Conservation (phyloP, 1,140 invertebrate species). For the Meloidogyne chitwoodi region DNA sequence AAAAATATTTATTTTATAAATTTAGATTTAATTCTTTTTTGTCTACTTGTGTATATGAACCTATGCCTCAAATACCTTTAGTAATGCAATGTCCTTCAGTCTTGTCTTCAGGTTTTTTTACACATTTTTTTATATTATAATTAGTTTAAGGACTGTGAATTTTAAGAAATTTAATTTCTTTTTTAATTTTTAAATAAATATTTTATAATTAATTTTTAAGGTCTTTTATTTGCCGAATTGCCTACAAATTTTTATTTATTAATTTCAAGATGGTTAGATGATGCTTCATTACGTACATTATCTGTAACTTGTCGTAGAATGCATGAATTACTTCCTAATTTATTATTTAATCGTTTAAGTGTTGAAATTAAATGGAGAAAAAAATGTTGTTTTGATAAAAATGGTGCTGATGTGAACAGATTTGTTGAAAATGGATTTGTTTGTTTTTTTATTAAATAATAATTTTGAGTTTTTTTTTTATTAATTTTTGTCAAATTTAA, state of each 20-base stretch:
- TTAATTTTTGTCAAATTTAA: no score
- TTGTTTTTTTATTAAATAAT: background rate
- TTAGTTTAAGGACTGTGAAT: no score
- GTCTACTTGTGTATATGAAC: background rate
- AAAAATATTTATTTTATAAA: background rate
- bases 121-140: background rate
- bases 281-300: slow-evolving; percentile 3
- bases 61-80: background rate
- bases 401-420: no score
- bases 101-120: background rate
- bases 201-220: background rate
- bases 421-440: background rate
- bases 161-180: no score
- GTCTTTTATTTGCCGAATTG: background rate
- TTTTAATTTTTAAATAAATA: no score
- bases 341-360: background rate
- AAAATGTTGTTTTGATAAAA: no score
- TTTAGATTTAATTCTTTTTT: slow-evolving; percentile 11
- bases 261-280: slow-evolving; percentile 1
- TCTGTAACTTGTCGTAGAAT: slow-evolving; percentile 1
- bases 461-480: background rate
- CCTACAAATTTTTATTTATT: background rate
- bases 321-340: background rate
- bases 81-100: background rate
- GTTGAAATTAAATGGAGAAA: background rate